These are phyloP conservation scores for Nycteola revayana DNA, from an alignment of 2,888 invertebrate genomes.

Conservation along the genomic window DNA sequence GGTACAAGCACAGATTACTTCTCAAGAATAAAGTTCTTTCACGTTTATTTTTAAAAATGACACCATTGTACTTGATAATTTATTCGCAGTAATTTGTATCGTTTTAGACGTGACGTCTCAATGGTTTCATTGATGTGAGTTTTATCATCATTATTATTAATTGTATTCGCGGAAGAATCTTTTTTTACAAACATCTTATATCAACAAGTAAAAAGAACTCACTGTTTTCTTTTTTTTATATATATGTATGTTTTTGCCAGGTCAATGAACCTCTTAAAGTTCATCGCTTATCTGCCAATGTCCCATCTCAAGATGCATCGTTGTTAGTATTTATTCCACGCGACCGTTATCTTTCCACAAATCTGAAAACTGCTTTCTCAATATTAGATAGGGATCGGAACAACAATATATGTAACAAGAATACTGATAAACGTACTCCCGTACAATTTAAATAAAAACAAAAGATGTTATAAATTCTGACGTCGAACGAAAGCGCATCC, in stretches of 20 bases:
- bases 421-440: slow-evolving; percentile 21
- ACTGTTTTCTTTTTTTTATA: no score
- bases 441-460: slow-evolving; percentile 29
- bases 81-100: neutral
- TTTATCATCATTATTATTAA: no score
- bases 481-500: slow-evolving; percentile 23
- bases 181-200: no score
- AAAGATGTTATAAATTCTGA: slow-evolving; percentile 24
- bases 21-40: no score
- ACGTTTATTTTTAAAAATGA: neutral
- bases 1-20: no score
- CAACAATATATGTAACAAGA: slow-evolving; percentile 13
- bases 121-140: neutral
- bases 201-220: no score
- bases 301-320: no score
- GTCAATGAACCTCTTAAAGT: no score
- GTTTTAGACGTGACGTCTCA: neutral
- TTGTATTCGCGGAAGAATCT: neutral
- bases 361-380: slow-evolving; percentile 25
- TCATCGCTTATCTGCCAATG: no score
- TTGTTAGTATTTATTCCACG: no score
- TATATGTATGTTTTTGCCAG: no score
- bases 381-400: slow-evolving; percentile 23
- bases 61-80: neutral
- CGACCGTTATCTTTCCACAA: slow-evolving; percentile 10